A percentile compares a stretch with the other conserved stretches of the same genome.
These are phyloP conservation scores for Acanthosepion pharaonis DNA, from an alignment of 2,888 invertebrate genomes.

Conservation along the genomic window DNA sequence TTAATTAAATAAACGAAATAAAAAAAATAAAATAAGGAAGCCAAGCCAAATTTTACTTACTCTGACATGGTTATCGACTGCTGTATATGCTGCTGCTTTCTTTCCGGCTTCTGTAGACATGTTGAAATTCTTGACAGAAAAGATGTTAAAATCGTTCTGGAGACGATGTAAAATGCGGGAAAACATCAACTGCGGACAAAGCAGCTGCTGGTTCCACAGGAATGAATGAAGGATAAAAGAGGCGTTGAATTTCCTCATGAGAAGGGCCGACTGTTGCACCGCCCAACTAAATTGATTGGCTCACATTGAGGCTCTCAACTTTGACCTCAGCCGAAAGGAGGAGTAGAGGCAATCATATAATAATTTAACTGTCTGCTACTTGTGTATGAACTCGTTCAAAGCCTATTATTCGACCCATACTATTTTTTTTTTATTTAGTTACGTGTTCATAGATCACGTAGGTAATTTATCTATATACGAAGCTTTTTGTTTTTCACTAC, in stretches of 20 bases:
- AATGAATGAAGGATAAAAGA: neutral
- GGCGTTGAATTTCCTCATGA: neutral
- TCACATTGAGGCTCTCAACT: neutral
- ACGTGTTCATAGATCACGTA: too few species aligned
- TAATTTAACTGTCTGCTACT: too few species aligned
- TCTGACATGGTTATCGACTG: slow-evolving; percentile 68
- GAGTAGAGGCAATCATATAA: neutral
- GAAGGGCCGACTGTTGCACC: neutral
- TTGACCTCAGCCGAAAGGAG: neutral
- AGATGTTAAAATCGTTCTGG: neutral
- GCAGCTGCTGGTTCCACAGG: neutral
- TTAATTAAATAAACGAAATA: neutral
- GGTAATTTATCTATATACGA: too few species aligned
- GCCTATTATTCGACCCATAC: too few species aligned
- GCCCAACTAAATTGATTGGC: neutral
- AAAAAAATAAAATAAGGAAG: neutral
- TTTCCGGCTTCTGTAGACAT: slow-evolving; percentile 61
- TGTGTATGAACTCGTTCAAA: too few species aligned
- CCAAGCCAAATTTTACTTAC: slow-evolving; percentile 51
- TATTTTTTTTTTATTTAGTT: too few species aligned
- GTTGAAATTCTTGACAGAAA: neutral
- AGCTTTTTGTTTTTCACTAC: too few species aligned
- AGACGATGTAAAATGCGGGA: neutral
- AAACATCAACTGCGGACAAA: neutral
- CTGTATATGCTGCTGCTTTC: slow-evolving; percentile 68